Base-by-base conservation (phyloP, 2,113 vertebrate genomes). In the Xyrauchen texanus region DNA sequence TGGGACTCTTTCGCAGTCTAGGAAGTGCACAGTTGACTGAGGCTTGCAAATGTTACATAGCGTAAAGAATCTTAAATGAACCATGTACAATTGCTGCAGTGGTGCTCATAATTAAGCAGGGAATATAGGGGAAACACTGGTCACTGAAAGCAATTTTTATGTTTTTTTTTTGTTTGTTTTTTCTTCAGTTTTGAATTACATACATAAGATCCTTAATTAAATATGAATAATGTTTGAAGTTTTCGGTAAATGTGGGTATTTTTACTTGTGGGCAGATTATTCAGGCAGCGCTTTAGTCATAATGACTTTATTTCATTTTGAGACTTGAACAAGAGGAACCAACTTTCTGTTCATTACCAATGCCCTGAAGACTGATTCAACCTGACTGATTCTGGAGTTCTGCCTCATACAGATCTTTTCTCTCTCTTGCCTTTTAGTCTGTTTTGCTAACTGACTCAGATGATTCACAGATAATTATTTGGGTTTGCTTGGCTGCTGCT, bases 341-440 rank as follows among this genome's bases (percentile, higher is more conserved):
- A 57, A 13, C 21, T 67, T 62, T 75, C 49, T 78, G 44, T 52
- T 79, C 67, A 69, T 82, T 78, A 72, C 61, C 12, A 6, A 34
- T 80, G 71, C 77, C 80, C 66, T 44, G 66, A 76, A 83, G 85
- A 86, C 65, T 62, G 71, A 71, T 60, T 61, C 63, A 83, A 68
- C 68, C 45, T 64, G 67, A 68, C 80, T 76, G 69, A 77, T 61
- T 71, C 68, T 63, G 66, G 13, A n/a, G 53, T 16, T 4, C 21
- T 77, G 58, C 9, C 45, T 49, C 44, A 74, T 8, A 8, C 42
- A 65, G 42, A 75, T 51, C 53, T 42, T 44, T 75, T 44, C 74
- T 57, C 49, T 76, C 58, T 81, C 21, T 34, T 34, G 21, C 21
- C 70, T 72, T 75, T 83, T 83, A 84, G 78, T 82, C 74, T 53